A percentile compares a stretch with the other conserved stretches of the same genome.
Evolutionary conservation across 2,113 vertebrate genomes (phyloP).

Genomic region (Odontophorus gujanensis): DNA sequence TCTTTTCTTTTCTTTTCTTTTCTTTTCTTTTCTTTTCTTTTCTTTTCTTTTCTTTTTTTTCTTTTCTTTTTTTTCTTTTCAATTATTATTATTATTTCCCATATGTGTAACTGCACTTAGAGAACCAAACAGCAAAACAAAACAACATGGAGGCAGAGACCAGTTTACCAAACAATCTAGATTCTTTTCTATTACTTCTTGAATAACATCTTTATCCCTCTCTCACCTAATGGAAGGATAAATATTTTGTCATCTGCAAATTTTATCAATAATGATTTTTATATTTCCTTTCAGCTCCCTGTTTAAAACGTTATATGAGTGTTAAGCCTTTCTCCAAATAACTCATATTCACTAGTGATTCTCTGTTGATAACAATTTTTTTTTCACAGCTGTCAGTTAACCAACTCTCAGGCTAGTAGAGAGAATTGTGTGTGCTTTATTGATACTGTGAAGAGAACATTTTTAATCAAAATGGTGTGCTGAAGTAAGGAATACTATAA

Average conservation of each 20-base stretch:
- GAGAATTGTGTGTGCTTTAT: background rate
- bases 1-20: too few relatives aligned
- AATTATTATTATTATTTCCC: background rate
- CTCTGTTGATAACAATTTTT: background rate
- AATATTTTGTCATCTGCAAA: background rate
- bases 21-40: too few relatives aligned
- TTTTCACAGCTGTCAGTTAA: background rate
- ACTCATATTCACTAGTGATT: background rate
- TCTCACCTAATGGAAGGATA: background rate
- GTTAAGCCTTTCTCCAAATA: background rate
- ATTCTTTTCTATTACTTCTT: background rate
- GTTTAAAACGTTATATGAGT: constrained; percentile 10
- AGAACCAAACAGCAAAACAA: background rate
- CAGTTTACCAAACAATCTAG: background rate
- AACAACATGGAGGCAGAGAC: background rate
- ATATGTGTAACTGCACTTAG: background rate
- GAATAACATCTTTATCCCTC: background rate
- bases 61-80: too few relatives aligned
- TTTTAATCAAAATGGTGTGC: background rate
- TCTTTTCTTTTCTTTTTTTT: too few relatives aligned
- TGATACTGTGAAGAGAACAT: background rate
- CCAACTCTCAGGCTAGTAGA: background rate
- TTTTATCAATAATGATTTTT: background rate
- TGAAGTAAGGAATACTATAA: background rate
- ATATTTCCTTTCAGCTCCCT: background rate